Evolutionary conservation across 2,113 vertebrate genomes (phyloP).

Genomic region (Chaenogobius annularis): DNA sequence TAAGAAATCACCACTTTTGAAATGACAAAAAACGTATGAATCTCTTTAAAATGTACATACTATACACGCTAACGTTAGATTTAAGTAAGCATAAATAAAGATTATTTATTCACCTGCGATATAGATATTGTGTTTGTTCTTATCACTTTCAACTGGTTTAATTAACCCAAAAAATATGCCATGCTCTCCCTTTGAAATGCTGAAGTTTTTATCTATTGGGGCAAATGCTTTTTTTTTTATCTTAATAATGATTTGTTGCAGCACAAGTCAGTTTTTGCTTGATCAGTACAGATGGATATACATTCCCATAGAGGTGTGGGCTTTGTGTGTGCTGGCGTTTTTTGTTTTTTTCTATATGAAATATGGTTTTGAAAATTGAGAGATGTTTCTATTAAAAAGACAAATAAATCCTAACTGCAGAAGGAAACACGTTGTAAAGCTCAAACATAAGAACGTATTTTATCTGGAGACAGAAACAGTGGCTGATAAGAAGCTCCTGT

Average conservation of each 20-base stretch:
- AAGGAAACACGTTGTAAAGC: background rate
- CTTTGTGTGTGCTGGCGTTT: background rate
- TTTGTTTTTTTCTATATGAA: background rate
- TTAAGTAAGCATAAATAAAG: too few relatives aligned
- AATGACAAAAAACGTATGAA: too few relatives aligned
- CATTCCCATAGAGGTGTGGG: background rate
- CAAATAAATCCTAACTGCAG: background rate
- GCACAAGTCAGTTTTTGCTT: background rate
- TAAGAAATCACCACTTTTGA: too few relatives aligned
- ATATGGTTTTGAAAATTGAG: background rate
- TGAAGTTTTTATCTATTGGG: slow-evolving; percentile 19
- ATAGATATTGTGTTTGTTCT: too few relatives aligned
- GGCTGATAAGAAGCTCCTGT: background rate
- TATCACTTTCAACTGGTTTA: too few relatives aligned
- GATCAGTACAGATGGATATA: background rate
- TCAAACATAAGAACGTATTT: background rate
- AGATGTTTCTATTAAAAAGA: background rate
- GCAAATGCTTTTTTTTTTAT: background rate
- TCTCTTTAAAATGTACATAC: too few relatives aligned
- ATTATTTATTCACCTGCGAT: too few relatives aligned
- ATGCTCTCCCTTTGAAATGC: too few relatives aligned
- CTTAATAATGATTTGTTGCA: too few relatives aligned
- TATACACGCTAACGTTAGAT: too few relatives aligned
- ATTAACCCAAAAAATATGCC: too few relatives aligned
- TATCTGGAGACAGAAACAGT: background rate